Conservation (phyloP, 2,113 vertebrate genomes). For the Scomber colias region DNA sequence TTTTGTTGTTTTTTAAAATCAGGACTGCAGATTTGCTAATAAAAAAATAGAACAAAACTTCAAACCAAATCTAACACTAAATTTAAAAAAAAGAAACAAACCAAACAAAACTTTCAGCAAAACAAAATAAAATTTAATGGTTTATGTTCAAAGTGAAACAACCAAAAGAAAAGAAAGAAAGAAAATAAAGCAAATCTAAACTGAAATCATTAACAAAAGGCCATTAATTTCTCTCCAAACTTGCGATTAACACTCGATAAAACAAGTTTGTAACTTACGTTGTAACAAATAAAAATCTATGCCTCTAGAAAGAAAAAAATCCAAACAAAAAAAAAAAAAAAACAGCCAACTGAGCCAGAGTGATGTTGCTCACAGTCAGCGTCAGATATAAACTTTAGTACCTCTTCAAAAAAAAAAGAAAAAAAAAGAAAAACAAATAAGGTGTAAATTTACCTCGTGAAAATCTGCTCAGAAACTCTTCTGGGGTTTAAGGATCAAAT, state of each 20-base stretch:
- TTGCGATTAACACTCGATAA: constrained; percentile 88
- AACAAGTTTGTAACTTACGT: constrained; percentile 70
- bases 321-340: constrained; percentile 36
- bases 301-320: constrained; percentile 46
- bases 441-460: background rate
- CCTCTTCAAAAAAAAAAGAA: constrained; percentile 35
- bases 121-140: constrained; percentile 99
- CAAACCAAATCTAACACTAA: constrained; percentile 39
- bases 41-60: constrained; percentile 29
- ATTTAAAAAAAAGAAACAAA: constrained; percentile 88
- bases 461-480: constrained; percentile 37
- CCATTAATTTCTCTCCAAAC: constrained; percentile 90
- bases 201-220: constrained; percentile 89
- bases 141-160: constrained; percentile 93
- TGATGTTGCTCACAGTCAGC: constrained; percentile 34
- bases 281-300: constrained; percentile 60
- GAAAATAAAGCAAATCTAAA: constrained; percentile 88
- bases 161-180: constrained; percentile 88
- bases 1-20: background rate
- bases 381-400: constrained; percentile 56
- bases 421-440: constrained; percentile 45
- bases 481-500: constrained; percentile 40
- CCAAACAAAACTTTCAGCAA: constrained; percentile 95
- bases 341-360: constrained; percentile 34
- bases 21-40: background rate